Evolutionary conservation across 2,888 invertebrate genomes (phyloP).

Genomic region (Rhagium mordax): DNA sequence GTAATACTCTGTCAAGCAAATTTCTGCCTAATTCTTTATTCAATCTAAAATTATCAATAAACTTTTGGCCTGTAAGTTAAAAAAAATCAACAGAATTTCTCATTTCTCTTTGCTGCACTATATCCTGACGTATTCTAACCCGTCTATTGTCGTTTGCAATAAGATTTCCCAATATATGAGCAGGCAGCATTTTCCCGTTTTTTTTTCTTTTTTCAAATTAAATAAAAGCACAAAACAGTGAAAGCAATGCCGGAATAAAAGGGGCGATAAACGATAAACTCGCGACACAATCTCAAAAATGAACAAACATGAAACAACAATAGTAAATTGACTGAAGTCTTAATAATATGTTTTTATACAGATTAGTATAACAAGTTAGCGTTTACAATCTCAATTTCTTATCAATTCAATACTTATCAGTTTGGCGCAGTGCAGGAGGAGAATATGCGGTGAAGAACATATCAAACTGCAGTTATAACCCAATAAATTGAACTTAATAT

Average conservation of each 20-base stretch:
- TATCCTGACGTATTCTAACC: background rate
- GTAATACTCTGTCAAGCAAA: background rate
- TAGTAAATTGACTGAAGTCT: background rate
- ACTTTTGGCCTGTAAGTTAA: background rate
- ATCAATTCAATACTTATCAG: background rate
- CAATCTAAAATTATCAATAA: background rate
- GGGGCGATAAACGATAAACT: background rate
- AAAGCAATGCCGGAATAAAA: no score
- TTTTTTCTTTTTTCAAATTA: no score
- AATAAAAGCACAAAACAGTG: no score
- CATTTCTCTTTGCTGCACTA: background rate
- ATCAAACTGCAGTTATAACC: no score
- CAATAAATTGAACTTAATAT: no score
- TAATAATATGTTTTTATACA: background rate
- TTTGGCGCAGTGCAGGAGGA: background rate
- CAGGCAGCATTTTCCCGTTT: background rate
- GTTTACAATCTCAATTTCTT: background rate
- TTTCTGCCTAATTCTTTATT: background rate
- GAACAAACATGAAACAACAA: no score
- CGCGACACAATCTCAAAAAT: background rate
- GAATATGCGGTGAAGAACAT: no score
- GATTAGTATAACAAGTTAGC: no score
- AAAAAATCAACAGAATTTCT: background rate
- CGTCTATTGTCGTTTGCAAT: background rate
- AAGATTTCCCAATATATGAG: background rate